Conservation (phyloP, 2,888 invertebrate species). For the Leptogaster cylindrica region DNA sequence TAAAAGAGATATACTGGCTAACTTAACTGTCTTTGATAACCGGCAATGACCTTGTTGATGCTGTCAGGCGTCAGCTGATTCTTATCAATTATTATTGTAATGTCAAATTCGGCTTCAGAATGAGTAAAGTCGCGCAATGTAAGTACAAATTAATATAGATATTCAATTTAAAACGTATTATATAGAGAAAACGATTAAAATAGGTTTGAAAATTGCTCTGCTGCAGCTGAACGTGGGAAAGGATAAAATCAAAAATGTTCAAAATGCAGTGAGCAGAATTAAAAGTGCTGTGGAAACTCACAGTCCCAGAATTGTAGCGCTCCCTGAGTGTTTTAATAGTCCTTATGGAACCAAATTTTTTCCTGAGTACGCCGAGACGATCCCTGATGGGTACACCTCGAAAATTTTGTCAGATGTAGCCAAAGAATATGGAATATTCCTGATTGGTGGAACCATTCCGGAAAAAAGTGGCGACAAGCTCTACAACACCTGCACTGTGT, state of each 20-base stretch:
- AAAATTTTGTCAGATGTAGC: conserved; percentile 76
- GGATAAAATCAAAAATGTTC: conserved; percentile 78
- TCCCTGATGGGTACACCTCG: conserved; percentile 81
- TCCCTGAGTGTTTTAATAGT: conserved; percentile 93
- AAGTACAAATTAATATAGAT: too few species aligned
- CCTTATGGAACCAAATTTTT: conserved; percentile 91
- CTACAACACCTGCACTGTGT: conserved; percentile 89
- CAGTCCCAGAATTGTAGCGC: conserved; percentile 69
- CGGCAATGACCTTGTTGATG: too few species aligned
- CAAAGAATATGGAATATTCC: conserved; percentile 74
- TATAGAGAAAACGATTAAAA: too few species aligned
- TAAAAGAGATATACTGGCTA: too few species aligned
- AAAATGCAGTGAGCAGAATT: conserved; percentile 74
- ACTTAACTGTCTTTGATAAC: too few species aligned
- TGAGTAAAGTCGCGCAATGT: too few species aligned
- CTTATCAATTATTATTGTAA: too few species aligned
- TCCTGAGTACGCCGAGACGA: conserved; percentile 81
- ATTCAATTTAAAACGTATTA: too few species aligned
- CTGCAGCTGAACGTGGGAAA: conserved; percentile 81
- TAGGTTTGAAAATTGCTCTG: conserved; percentile 76
- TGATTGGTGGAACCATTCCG: conserved; percentile 91
- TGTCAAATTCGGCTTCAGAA: too few species aligned
- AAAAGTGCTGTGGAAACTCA: conserved; percentile 70
- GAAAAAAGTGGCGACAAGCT: conserved; percentile 70
- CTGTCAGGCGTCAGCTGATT: too few species aligned